Conservation (phyloP, 2,113 vertebrate species). For the Gymnocephalus cernua region DNA sequence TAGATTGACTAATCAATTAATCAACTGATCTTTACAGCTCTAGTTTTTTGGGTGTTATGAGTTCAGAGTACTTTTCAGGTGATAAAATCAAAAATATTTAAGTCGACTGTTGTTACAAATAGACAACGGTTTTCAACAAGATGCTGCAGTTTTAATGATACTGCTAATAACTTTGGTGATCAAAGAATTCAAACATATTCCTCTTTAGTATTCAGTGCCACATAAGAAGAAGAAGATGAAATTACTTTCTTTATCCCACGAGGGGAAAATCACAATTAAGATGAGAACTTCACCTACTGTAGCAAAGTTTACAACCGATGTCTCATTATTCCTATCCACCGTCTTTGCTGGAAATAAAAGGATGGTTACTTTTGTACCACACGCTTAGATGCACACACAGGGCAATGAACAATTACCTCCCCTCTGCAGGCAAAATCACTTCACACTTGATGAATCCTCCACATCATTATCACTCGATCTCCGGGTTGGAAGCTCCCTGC, state of each 20-base stretch:
- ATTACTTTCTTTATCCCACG: no score
- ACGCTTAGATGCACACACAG: conserved; percentile 1
- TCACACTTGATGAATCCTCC: conserved; percentile 46
- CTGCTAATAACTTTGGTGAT: background rate
- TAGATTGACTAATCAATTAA: no score
- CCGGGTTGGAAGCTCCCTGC: conserved; percentile 16
- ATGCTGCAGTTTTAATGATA: background rate
- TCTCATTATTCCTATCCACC: background rate
- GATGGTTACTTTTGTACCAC: background rate
- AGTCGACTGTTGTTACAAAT: background rate
- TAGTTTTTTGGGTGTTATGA: no score
- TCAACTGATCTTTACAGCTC: no score
- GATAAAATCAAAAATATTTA: background rate
- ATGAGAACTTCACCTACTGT: background rate
- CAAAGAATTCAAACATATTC: background rate
- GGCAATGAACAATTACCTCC: conserved; percentile 11
- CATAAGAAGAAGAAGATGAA: background rate
- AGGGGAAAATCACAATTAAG: no score
- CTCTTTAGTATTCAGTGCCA: background rate
- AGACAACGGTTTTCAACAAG: background rate
- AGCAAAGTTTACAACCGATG: background rate
- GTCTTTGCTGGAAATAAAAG: conserved; percentile 16
- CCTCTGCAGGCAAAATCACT: conserved; percentile 34
- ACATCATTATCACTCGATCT: conserved; percentile 50
- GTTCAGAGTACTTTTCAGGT: background rate